Evolutionary conservation across 2,797 vertebrate species (phyloP).

Genomic region (Anisognathus igniventris): DNA sequence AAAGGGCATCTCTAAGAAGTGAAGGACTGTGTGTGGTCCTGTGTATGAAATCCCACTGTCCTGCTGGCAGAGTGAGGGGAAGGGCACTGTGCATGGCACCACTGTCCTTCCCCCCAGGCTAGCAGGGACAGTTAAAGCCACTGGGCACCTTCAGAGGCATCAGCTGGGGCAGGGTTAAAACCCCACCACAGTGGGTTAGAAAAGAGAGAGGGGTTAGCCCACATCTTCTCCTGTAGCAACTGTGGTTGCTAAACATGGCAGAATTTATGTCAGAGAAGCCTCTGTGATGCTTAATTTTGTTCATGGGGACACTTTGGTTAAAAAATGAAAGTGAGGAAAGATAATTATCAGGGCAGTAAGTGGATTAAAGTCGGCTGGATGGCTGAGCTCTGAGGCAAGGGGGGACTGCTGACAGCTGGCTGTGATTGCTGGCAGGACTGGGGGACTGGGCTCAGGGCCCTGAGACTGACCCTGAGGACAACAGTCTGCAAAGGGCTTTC

Average conservation of each 20-base stretch:
- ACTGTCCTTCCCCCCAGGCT: neutral
- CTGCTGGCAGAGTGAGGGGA: neutral
- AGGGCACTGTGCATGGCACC: neutral
- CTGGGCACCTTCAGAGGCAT: neutral
- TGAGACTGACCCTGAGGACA: neutral
- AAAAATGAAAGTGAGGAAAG: neutral
- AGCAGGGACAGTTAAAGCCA: neutral
- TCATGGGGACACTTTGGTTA: neutral
- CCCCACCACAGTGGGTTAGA: rapidly evolving
- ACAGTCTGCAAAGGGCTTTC: neutral
- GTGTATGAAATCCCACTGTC: rapidly evolving
- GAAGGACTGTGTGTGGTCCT: neutral
- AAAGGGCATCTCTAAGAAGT: neutral
- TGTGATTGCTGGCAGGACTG: neutral
- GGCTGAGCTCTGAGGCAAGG: neutral
- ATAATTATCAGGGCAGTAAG: neutral
- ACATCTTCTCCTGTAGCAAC: rapidly evolving
- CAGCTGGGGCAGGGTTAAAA: neutral
- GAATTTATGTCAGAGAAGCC: neutral
- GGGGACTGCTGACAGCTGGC: neutral
- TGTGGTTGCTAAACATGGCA: neutral
- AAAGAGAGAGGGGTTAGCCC: neutral
- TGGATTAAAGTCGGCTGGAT: neutral
- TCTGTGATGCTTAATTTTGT: neutral
- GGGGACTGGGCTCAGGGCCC: neutral